Evolutionary conservation across 2,113 vertebrate genomes (phyloP).

Genomic region (Petromus typicus): DNA sequence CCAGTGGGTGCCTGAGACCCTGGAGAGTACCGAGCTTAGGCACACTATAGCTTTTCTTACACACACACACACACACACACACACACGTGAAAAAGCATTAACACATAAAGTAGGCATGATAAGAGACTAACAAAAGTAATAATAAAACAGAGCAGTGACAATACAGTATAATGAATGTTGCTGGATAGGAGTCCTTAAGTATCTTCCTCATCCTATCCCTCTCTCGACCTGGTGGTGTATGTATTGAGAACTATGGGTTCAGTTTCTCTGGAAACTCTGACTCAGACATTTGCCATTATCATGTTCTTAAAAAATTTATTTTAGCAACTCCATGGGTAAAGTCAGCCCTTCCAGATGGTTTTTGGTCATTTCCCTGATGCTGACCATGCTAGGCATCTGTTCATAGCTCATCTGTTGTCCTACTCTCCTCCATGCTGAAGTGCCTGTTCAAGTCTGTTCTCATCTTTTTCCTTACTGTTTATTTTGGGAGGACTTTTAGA

Average conservation of each 20-base stretch:
- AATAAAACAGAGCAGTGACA: background rate
- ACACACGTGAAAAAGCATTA: background rate
- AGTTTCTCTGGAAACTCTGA: background rate
- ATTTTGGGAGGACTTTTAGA: background rate
- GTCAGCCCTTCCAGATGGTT: background rate
- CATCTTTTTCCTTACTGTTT: background rate
- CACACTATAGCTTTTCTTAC: background rate
- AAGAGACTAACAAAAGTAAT: background rate
- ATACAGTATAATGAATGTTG: background rate
- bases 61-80: too few species aligned
- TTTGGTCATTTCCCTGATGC: background rate
- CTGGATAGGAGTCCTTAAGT: background rate
- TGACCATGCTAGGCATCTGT: background rate
- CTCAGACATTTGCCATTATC: background rate
- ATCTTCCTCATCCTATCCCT: background rate
- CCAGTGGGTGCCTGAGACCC: background rate
- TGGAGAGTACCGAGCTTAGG: background rate
- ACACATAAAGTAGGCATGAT: background rate
- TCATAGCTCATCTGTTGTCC: background rate
- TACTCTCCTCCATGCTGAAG: background rate
- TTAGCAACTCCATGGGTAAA: background rate
- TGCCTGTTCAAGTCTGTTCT: background rate
- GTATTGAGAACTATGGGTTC: background rate
- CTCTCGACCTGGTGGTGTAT: background rate
- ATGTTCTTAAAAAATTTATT: background rate